phyloP scores from a whole-genome alignment of 2,797 vertebrate genomes.

The Halcyon chelicuti region DNA sequence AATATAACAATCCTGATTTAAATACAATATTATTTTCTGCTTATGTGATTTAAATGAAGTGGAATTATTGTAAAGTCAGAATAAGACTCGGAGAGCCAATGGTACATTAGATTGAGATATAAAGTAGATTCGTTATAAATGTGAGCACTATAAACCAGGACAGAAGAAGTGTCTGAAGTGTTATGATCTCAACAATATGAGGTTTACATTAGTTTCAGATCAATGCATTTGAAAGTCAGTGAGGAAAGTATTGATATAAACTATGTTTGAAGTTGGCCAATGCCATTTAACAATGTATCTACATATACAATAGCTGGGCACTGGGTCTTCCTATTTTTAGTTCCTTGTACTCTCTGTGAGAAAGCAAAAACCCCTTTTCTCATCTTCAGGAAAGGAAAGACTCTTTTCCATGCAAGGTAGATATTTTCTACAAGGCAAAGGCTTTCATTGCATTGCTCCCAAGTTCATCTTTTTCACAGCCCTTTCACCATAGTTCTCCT shows the following conservation, averaged over 20 bases:
- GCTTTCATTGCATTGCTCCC: neutral
- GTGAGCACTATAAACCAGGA: neutral
- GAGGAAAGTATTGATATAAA: neutral
- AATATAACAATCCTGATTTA: neutral
- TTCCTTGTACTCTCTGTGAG: neutral
- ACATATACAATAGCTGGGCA: too few species aligned
- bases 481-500: neutral
- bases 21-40: neutral
- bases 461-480: neutral
- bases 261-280: neutral
- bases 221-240: neutral
- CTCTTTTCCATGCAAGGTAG: neutral
- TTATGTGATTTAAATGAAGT: neutral
- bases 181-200: neutral
- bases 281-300: neutral
- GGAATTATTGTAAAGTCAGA: neutral
- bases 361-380: neutral
- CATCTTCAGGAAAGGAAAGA: neutral
- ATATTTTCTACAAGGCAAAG: neutral
- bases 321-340: neutral
- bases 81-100: neutral
- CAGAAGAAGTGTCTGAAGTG: neutral
- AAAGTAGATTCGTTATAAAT: neutral
- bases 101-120: neutral
- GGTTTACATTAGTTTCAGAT: neutral